A percentile compares a stretch with the other conserved stretches of the same genome.
These are phyloP conservation scores for Brotula barbata DNA, from an alignment of 2,797 vertebrate genomes.

Conservation along the genomic window DNA sequence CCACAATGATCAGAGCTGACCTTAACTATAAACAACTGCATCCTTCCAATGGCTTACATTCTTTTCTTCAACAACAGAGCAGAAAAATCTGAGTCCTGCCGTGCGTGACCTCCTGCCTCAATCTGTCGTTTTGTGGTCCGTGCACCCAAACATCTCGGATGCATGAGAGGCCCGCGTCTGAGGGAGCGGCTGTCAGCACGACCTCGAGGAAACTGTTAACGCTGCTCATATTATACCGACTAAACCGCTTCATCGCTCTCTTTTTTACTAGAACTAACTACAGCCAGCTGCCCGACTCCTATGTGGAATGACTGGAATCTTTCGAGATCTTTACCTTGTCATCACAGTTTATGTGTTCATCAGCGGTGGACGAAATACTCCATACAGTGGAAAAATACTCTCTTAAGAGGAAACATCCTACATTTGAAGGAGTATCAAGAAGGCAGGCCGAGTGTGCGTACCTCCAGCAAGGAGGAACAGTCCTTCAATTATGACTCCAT, in stretches of 20 bases:
- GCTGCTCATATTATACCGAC: conserved; percentile 68
- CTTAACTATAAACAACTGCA: conserved; percentile 62
- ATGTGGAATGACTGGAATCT: conserved; percentile 79
- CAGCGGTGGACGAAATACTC: too few relatives aligned
- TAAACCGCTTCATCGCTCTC: conserved; percentile 27
- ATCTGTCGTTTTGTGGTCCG: conserved; percentile 35
- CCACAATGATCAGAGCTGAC: conserved; percentile 59
- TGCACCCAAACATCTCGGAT: conserved; percentile 30
- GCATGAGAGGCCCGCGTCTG: conserved; percentile 54
- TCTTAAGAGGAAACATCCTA: too few relatives aligned
- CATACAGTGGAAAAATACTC: too few relatives aligned
- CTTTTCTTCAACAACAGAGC: conserved; percentile 68
- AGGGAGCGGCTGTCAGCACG: conserved; percentile 78
- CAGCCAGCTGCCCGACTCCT: conserved; percentile 75
- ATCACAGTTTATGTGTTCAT: too few relatives aligned
- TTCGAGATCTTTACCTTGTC: conserved; percentile 27
- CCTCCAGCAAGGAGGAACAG: too few relatives aligned
- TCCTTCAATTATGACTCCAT: too few relatives aligned
- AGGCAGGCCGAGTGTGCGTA: too few relatives aligned
- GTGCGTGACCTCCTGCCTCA: conserved; percentile 26
- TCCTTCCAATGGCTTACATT: conserved; percentile 61
- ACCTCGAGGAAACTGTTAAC: conserved; percentile 77
- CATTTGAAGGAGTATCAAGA: too few relatives aligned
- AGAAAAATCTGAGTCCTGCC: conserved; percentile 59
- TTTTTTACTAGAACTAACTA: conserved; percentile 63